Percentiles rank a stretch among this genome's conserved stretches.
phyloP scores from a whole-genome alignment of 1,140 invertebrate species.

The Drosophila simulans region DNA sequence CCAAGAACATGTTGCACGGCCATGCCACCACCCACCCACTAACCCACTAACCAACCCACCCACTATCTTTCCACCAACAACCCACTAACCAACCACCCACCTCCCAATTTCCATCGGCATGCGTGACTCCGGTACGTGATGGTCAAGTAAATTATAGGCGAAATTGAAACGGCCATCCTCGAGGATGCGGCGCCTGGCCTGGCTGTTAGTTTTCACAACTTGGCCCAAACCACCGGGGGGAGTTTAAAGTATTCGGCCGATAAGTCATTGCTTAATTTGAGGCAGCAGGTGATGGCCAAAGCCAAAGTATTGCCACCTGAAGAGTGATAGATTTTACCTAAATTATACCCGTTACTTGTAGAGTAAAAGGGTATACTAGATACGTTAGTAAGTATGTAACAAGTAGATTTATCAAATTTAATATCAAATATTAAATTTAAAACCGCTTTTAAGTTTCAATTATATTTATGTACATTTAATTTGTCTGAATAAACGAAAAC shows the following conservation, averaged over 20 bases:
- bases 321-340: not conserved
- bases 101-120: constrained; percentile 23
- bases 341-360: not conserved
- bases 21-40: not conserved
- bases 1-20: constrained; percentile 52
- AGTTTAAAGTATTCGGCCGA: constrained; percentile 21
- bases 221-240: not conserved
- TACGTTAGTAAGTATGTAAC: too few species aligned
- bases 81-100: not conserved
- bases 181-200: constrained; percentile 1
- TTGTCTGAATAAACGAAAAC: too few species aligned
- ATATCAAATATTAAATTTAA: too few species aligned
- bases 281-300: constrained; percentile 5
- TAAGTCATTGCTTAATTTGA: constrained; percentile 59
- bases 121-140: constrained; percentile 72
- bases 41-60: not conserved
- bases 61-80: not conserved
- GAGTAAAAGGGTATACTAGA: too few species aligned
- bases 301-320: not conserved
- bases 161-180: constrained; percentile 54
- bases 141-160: constrained; percentile 76
- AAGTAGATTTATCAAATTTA: too few species aligned
- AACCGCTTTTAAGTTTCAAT: too few species aligned
- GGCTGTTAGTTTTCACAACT: constrained; percentile 8
- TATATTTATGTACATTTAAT: too few species aligned